A percentile compares a stretch with the other conserved stretches of the same genome.
Evolutionary conservation across 92 coral and sea anemone genomes (phyloP).

Genomic region (Epizoanthus scotinus): DNA sequence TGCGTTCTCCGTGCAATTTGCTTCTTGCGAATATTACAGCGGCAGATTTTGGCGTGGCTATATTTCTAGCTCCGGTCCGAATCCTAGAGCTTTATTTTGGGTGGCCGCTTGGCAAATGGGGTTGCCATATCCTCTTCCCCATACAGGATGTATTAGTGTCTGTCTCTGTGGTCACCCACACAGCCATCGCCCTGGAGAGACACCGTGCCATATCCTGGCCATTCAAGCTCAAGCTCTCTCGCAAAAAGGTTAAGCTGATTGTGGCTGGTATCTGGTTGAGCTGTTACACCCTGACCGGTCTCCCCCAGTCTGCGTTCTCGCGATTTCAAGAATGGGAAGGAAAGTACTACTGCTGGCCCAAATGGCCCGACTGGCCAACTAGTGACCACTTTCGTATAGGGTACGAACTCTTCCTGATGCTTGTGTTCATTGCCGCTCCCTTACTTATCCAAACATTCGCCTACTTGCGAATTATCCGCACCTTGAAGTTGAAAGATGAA

Average conservation of each 20-base stretch:
- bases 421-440: slow-evolving; percentile 58
- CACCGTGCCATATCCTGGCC: slow-evolving; percentile 27
- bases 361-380: slow-evolving; percentile 38
- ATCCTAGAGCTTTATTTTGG: slow-evolving; percentile 60
- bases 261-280: slow-evolving; percentile 13
- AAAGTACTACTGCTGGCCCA: slow-evolving; percentile 27
- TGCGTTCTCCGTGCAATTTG: slow-evolving; percentile 62
- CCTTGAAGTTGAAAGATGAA: slow-evolving; percentile 49
- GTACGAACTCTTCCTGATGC: slow-evolving; percentile 57
- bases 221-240: slow-evolving; percentile 35
- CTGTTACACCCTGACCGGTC: slow-evolving; percentile 23
- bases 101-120: slow-evolving; percentile 78
- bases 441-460: slow-evolving; percentile 66
- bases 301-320: slow-evolving; percentile 30
- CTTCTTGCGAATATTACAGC: slow-evolving; percentile 69
- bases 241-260: slow-evolving; percentile 18
- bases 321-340: slow-evolving; percentile 7
- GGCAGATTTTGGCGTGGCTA: slow-evolving; percentile 65
- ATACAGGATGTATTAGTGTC: slow-evolving; percentile 71
- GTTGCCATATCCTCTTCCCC: slow-evolving; percentile 67
- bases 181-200: slow-evolving; percentile 73
- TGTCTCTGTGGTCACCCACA: slow-evolving; percentile 72
- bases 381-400: slow-evolving; percentile 52
- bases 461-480: slow-evolving; percentile 57
- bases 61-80: slow-evolving; percentile 61